These are phyloP conservation scores for Diprion similis DNA, from an alignment of 1,140 invertebrate genomes.

Conservation along the genomic window DNA sequence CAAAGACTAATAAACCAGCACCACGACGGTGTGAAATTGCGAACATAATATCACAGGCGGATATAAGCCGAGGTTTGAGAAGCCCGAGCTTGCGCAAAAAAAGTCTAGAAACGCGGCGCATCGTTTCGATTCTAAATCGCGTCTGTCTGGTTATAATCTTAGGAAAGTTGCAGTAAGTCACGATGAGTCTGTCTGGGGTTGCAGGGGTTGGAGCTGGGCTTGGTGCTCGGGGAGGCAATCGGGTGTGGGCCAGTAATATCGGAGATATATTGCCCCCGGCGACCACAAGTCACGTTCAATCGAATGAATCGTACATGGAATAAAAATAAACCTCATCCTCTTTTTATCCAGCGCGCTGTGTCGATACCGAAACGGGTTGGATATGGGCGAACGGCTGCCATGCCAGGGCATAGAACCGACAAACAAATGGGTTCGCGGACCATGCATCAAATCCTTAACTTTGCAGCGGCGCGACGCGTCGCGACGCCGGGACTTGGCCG, in stretches of 20 bases:
- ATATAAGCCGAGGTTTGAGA: no score
- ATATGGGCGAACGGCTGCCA: neutral
- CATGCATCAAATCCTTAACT: constrained; percentile 7
- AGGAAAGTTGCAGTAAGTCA: neutral
- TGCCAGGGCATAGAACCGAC: neutral
- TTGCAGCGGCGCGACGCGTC: neutral
- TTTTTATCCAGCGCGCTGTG: neutral
- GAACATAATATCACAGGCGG: no score
- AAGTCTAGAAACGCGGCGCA: neutral
- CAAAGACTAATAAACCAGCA: no score
- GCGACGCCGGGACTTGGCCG: no score
- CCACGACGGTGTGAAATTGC: no score
- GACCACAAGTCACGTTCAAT: constrained; percentile 58
- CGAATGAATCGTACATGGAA: constrained; percentile 55
- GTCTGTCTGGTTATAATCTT: neutral
- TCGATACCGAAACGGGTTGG: neutral
- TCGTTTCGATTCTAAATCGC: neutral
- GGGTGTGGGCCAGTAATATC: constrained; percentile 43
- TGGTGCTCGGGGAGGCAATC: neutral
- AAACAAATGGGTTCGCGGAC: neutral
- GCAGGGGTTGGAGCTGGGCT: neutral
- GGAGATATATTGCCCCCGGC: constrained; percentile 53
- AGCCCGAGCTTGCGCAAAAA: neutral
- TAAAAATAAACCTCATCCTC: constrained; percentile 10
- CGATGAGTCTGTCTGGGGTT: neutral